Evolutionary conservation across 2,888 invertebrate species (phyloP).

Genomic region (Troilus luridus): DNA sequence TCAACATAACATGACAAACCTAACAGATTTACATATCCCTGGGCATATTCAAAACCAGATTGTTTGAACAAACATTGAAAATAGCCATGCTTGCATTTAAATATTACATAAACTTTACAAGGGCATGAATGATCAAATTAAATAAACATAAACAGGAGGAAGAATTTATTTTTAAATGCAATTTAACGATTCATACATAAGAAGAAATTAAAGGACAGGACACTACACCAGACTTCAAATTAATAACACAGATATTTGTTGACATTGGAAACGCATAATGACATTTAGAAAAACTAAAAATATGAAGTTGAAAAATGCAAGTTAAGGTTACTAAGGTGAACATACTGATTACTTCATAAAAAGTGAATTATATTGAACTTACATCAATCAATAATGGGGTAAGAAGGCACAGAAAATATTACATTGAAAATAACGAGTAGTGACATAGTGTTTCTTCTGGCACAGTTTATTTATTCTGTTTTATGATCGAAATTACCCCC

Average conservation of each 20-base stretch:
- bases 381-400: neutral
- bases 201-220: neutral
- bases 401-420: constrained; percentile 3
- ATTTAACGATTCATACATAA: neutral
- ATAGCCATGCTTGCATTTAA: neutral
- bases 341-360: neutral
- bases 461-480: neutral
- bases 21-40: neutral
- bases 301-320: neutral
- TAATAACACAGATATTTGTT: neutral
- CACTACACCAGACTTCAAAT: neutral
- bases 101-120: neutral
- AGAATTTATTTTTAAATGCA: neutral
- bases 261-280: neutral
- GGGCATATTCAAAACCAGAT: neutral
- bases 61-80: neutral
- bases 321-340: neutral
- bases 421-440: neutral
- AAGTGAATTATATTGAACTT: neutral
- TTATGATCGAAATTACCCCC: constrained; percentile 16
- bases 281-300: neutral
- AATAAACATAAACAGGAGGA: neutral
- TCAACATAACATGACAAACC: too few relatives aligned
- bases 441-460: neutral
- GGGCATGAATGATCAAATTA: neutral